Evolutionary conservation across 2,113 vertebrate species (phyloP), one percentile per base, ranked within the genome.

Genomic region (Crotalus horridus): DNA sequence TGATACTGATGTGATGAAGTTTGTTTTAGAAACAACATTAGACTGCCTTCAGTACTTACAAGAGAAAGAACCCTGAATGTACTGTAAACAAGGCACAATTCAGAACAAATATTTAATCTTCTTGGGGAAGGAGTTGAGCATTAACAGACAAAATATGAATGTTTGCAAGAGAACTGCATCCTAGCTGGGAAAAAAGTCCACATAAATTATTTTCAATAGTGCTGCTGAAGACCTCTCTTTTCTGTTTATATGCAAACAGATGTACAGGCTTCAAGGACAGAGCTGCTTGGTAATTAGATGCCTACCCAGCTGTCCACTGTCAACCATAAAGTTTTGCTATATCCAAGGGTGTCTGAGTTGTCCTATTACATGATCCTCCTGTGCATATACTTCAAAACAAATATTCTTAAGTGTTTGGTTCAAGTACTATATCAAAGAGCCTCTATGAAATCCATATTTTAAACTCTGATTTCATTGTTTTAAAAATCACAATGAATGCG

Each of bases 231-330:
- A 94, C 9, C 33, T 54, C 1, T 87, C 0, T 85, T 94, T 91
- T 74, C 81, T 87, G 48, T 69, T 93, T 93, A 54, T 33, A 23
- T 87, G 74, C 61, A 93, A 61, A 87, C 74, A 64, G 88, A 33
- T 64, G 56, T 93, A 89, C 39, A 48, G 88, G 48, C 56, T 90
- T 93, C 89, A 90, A 55, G 56, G 56, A 90, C 56, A 54, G 74
- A 87, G 93, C 91, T 88, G 91, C 89, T 0, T 29, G 29, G 10
- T 90, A 51, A 54, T 93, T 90, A 94, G 89, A 81, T 54, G 58
- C 85, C 92, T 21, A 88, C 53, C 13, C 33, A 91, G 46, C 11
- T 93, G 87, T 89, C 93, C 6, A 23, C 90, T 93, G 90, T 93
- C 90, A 93, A 85, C 86, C 64, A 91, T 89, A 89, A 55, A 26